Percentiles rank a stretch among this genome's conserved stretches.
These are phyloP conservation scores for Pentalonia nigronervosa DNA, from an alignment of 1,140 invertebrate genomes.

Conservation along the genomic window DNA sequence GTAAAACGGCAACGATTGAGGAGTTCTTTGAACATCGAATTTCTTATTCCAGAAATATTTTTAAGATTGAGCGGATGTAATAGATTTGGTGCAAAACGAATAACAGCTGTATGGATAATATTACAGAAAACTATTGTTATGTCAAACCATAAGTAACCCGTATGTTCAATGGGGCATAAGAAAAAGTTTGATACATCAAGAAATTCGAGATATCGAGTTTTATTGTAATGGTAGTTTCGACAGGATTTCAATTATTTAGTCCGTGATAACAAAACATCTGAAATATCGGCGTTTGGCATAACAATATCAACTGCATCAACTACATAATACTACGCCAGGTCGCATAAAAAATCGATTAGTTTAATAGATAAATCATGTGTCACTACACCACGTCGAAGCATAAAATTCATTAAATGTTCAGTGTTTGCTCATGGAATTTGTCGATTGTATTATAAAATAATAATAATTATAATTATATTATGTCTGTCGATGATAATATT, in stretches of 20 bases:
- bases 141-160: neutral
- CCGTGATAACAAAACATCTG: too few relatives aligned
- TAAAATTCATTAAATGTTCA: neutral
- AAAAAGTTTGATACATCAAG: neutral
- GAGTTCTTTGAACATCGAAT: too few relatives aligned
- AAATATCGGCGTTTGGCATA: neutral
- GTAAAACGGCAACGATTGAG: too few relatives aligned
- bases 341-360: neutral
- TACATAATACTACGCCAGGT: neutral
- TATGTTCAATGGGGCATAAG: neutral
- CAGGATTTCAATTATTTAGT: too few relatives aligned
- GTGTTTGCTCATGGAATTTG: neutral
- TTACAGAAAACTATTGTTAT: too few relatives aligned
- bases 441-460: neutral
- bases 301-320: neutral
- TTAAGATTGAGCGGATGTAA: neutral
- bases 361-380: neutral
- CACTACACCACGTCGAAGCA: neutral
- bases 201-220: neutral
- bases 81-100: neutral
- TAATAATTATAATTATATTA: neutral
- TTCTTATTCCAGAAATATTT: too few relatives aligned
- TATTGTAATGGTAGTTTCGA: too few relatives aligned
- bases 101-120: neutral
- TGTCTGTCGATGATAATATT: neutral